phyloP scores from a whole-genome alignment of 2,888 invertebrate species.

The Oxycera nigricornis region DNA sequence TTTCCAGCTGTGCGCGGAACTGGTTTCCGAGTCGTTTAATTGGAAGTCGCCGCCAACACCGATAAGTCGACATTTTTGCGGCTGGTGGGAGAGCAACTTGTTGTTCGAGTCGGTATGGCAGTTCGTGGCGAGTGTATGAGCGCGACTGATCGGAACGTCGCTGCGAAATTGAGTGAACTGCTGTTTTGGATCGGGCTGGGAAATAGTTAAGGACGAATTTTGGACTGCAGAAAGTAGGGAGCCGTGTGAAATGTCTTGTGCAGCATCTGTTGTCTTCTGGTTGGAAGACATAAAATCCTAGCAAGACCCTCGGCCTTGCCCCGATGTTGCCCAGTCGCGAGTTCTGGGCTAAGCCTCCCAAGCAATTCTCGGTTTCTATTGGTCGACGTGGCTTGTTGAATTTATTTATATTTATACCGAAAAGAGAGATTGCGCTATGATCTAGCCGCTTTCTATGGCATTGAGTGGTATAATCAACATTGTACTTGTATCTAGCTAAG shows the following conservation, averaged over 20 bases:
- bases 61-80: not conserved
- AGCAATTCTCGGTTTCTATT: no score
- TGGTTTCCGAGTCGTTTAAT: slow-evolving; percentile 16
- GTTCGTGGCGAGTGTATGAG: slow-evolving; percentile 9
- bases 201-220: not conserved
- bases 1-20: slow-evolving; percentile 25
- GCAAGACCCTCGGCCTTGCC: no score
- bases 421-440: not conserved
- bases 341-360: no score
- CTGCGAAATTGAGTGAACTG: slow-evolving; percentile 28
- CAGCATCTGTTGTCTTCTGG: not conserved
- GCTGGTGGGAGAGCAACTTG: not conserved
- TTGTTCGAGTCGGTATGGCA: slow-evolving; percentile 25
- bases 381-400: no score
- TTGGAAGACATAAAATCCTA: not conserved
- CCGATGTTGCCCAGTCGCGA: no score
- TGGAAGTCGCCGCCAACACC: slow-evolving; percentile 20
- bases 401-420: no score
- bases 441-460: not conserved
- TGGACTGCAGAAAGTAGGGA: not conserved
- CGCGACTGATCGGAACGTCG: slow-evolving; percentile 39
- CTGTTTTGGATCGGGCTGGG: not conserved
- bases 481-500: no score
- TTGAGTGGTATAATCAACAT: not conserved
- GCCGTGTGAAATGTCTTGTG: not conserved